These are phyloP conservation scores for Laupala kohalensis DNA, from an alignment of 1,140 invertebrate genomes.

Conservation along the genomic window DNA sequence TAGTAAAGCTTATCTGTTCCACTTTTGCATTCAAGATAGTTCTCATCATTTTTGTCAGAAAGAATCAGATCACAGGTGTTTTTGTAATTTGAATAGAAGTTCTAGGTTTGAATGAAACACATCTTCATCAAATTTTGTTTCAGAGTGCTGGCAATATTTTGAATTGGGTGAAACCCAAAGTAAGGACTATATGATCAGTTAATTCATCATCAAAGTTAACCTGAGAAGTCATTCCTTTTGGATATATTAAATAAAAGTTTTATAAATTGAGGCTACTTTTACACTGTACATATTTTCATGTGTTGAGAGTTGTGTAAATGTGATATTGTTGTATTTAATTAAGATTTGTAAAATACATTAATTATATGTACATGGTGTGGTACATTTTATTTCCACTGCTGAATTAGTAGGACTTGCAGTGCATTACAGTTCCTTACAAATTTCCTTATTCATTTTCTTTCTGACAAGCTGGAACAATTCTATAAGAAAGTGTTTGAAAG, in stretches of 20 bases:
- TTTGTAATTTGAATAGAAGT: not conserved
- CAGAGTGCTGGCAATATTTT: constrained; percentile 7
- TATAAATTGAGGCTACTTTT: not conserved
- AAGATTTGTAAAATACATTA: not conserved
- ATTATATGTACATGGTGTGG: not conserved
- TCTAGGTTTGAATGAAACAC: not conserved
- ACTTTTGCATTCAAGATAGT: not conserved
- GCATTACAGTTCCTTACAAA: too few relatives aligned
- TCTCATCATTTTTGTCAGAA: not conserved
- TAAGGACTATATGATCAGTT: constrained; percentile 3
- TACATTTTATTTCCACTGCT: too few relatives aligned
- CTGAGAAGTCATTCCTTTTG: not conserved
- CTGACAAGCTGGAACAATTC: too few relatives aligned
- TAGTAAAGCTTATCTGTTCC: not conserved
- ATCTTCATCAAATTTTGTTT: constrained; percentile 1
- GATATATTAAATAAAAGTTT: not conserved
- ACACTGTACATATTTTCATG: not conserved
- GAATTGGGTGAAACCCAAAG: constrained; percentile 1
- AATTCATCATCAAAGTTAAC: not conserved
- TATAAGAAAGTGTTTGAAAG: too few relatives aligned
- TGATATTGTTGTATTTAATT: not conserved
- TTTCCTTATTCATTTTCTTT: too few relatives aligned
- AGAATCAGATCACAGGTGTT: too few relatives aligned
- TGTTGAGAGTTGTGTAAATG: not conserved
- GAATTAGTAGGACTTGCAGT: too few relatives aligned